Evolutionary conservation across 2,888 invertebrate genomes (phyloP), one percentile per base, ranked within the genome.

Genomic region (Argynnis bischoffii): DNA sequence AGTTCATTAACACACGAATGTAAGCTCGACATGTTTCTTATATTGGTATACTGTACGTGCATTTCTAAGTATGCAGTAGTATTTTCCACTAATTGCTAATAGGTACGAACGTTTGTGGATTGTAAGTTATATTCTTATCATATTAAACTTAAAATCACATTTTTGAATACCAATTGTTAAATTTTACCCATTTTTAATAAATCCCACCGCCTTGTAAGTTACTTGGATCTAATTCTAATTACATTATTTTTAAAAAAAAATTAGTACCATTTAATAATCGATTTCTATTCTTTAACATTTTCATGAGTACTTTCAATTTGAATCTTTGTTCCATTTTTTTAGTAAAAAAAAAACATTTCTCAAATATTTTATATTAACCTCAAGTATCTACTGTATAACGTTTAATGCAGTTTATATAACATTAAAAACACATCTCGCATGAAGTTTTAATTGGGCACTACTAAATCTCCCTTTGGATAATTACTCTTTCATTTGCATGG

Each of bases 11-110:
- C 66, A 64, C 66, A 53, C 63, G 26, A 65, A 67, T 67, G 51
- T 70, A 21, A 66, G 48, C 63, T 64, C 53, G 76, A 81, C 81
- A 83, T 82, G 84, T 85, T 85, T 84, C 18, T 48, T 35, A 78
- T 70, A 82, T 82, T 82, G 74, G 75, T 75, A 53, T 55, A 55
- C 76, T 65, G 57, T 74, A 72, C 60, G 66, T 74, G 74, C 69
- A 64, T 46, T 74, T 72, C 74, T 75, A 75, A 74, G 80, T 79
- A 81, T 80, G 81, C 74, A 72, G 74, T 77, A 77, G 76, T 73
- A 74, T 71, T 65, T 64, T 65, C 55, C 59, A 69, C 57, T 60
- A 69, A 71, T 67, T 67, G 70, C 64, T 73, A 70, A 56, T 65
- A 74, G 60, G 41, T 60, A 71, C 26, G 55, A 69, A 55, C 54